Evolutionary conservation across 2,888 invertebrate genomes (phyloP), one percentile per base, ranked within the genome.

Genomic region (Baronia brevicornis): DNA sequence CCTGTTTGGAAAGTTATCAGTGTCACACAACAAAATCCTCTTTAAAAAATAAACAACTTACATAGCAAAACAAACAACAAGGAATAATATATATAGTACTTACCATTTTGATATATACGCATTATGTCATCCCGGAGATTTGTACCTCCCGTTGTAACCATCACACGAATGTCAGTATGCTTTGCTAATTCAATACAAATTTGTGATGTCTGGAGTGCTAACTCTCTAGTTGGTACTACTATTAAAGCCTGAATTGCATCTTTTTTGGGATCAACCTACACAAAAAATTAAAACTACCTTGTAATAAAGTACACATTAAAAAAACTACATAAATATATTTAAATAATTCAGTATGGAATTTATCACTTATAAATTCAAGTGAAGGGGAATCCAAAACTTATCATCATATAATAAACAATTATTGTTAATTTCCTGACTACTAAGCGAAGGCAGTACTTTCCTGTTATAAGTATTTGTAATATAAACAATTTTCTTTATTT

Each of bases 81-180:
- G 28, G 3, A 20, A n/a, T 19, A 32, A 14, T 33, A 8, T 4
- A 32, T 10, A 29, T 7, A 7, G 13, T 18, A 32, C 66, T 69
- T 72, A 95, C 95, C 95, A 89, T 97, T 96, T 82, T 98, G 97
- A 86, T 97, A 97, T 73, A 99, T 95, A 84, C 98, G 93, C 94
- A 99, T 96, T 73, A 99, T 99, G 84, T 99, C 99, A 84, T 99
- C 98, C 70, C 97, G 93, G 61, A 95, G 87, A 84, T 94, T 94
- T 54, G 98, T 99, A 58, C 99, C 99, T 69, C 99, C 99, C 51
- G 99, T 99, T 57, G 98, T 98, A 44, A 99, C 99, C 99, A 99
- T 99, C 50, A 98, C 96, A 75, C 97, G 94, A 61, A 97, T 91
- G 69, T 95, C 93, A 86, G 98, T 90, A 82, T 99, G 98, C 84